Evolutionary conservation across 2,888 invertebrate species (phyloP).

Genomic region (Portevinia maculata): DNA sequence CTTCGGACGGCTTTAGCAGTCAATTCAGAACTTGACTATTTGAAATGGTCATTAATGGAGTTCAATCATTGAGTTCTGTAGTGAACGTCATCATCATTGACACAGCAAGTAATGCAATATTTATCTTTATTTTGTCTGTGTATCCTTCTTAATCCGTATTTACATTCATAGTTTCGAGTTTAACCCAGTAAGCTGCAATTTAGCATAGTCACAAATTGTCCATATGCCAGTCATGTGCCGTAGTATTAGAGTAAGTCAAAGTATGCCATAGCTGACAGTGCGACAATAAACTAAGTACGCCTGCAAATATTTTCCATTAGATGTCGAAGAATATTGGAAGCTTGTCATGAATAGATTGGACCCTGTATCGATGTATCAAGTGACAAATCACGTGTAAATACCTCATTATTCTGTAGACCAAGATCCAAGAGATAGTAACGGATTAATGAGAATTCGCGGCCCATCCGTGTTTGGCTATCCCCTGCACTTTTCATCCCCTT

Average conservation of each 20-base stretch:
- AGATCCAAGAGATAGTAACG: too few relatives aligned
- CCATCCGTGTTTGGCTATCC: too few relatives aligned
- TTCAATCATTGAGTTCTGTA: background rate
- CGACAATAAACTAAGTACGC: background rate
- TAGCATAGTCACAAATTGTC: background rate
- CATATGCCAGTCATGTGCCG: background rate
- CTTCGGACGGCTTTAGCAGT: background rate
- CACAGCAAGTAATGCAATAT: background rate
- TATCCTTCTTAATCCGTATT: background rate
- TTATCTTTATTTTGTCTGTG: background rate
- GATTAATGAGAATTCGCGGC: too few relatives aligned
- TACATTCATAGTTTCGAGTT: background rate
- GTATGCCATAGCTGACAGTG: background rate
- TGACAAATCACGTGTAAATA: too few relatives aligned
- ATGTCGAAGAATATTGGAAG: too few relatives aligned
- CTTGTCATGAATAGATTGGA: too few relatives aligned
- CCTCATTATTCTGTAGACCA: too few relatives aligned
- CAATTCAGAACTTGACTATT: conserved; percentile 11
- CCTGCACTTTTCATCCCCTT: too few relatives aligned
- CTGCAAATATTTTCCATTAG: too few relatives aligned
- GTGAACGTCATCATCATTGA: conserved; percentile 14
- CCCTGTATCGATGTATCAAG: too few relatives aligned
- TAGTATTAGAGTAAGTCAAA: too few relatives aligned
- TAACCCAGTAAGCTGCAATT: background rate
- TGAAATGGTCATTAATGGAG: conserved; percentile 11